Conservation (phyloP, 53 echinoderm and acorn worm genomes). For the Stichopus horrens region DNA sequence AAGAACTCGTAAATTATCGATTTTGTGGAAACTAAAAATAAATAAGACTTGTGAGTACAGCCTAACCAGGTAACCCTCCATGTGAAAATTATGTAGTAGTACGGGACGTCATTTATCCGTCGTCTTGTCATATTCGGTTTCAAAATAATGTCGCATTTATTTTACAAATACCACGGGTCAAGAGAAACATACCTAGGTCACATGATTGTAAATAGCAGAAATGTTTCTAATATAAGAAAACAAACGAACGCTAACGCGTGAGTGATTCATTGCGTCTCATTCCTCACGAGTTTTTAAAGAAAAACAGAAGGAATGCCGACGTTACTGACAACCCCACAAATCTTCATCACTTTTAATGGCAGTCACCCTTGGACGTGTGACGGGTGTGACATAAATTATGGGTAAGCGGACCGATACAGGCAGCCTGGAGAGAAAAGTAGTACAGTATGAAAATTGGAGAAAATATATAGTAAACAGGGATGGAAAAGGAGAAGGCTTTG, state of each 20-base stretch:
- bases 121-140: conserved; percentile 2
- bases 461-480: too few relatives aligned
- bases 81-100: too few relatives aligned
- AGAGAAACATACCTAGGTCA: neutral
- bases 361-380: neutral
- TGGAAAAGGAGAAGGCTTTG: too few relatives aligned
- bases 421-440: too few relatives aligned
- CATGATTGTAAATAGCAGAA: neutral
- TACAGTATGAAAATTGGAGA: too few relatives aligned
- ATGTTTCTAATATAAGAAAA: neutral
- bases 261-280: neutral
- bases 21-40: too few relatives aligned
- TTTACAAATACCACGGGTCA: neutral
- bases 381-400: neutral
- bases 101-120: neutral
- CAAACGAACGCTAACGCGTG: neutral
- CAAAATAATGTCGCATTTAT: conserved; percentile 15
- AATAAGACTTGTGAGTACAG: too few relatives aligned
- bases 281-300: neutral
- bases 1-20: too few relatives aligned
- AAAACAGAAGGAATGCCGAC: neutral
- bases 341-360: neutral
- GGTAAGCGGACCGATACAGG: neutral
- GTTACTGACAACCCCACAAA: neutral
- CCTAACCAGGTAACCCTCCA: too few relatives aligned